A percentile compares a stretch with the other conserved stretches of the same genome.
Evolutionary conservation across 2,113 vertebrate genomes (phyloP).

Genomic region (Gymnorhina tibicen): DNA sequence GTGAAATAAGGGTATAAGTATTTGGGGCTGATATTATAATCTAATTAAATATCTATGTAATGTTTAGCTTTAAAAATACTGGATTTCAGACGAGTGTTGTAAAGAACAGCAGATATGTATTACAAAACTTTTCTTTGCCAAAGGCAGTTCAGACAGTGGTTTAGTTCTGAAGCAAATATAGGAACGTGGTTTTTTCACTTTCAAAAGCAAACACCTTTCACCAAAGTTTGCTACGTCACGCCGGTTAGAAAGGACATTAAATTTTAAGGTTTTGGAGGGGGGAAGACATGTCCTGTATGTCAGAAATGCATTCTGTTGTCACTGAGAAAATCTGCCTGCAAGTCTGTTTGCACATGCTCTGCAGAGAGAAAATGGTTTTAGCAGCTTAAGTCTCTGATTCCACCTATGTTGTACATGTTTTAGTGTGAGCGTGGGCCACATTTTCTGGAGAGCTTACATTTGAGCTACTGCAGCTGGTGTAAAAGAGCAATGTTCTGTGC

Average conservation of each 20-base stretch:
- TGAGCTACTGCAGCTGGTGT: background rate
- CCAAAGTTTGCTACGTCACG: background rate
- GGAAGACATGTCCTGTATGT: background rate
- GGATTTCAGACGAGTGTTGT: background rate
- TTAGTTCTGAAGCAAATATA: background rate
- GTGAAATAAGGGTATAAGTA: background rate
- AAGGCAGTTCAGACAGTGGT: background rate
- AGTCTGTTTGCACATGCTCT: background rate
- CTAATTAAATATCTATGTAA: background rate
- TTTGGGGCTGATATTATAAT: background rate
- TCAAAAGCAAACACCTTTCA: background rate
- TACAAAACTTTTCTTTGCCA: background rate
- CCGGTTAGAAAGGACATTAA: background rate
- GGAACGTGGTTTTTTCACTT: background rate
- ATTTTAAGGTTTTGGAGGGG: background rate
- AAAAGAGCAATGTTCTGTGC: background rate
- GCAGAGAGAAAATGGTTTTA: background rate
- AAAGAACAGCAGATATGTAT: background rate
- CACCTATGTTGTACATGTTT: background rate
- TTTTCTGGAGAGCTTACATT: background rate
- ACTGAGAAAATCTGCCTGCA: background rate
- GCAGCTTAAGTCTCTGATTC: background rate
- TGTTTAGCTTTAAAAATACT: background rate
- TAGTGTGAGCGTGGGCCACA: background rate
- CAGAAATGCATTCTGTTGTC: background rate